A percentile compares a stretch with the other conserved stretches of the same genome.
Evolutionary conservation across 1,140 invertebrate species (phyloP).

Genomic region (Anthonomus grandis): DNA sequence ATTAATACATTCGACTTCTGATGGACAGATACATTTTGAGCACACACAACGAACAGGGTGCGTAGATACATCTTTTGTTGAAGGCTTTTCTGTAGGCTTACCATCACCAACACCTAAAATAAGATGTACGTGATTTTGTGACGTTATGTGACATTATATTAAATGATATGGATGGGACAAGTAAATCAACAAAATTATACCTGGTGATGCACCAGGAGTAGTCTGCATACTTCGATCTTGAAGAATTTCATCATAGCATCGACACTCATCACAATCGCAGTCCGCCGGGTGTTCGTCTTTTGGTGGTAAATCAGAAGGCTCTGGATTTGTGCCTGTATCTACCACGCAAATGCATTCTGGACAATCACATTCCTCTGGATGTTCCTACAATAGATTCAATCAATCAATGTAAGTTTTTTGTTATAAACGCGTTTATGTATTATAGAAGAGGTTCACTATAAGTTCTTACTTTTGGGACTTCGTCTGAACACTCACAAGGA

Average conservation of each 20-base stretch:
- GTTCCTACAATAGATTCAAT: too few relatives aligned
- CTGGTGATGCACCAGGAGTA: not conserved
- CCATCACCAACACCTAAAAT: too few relatives aligned
- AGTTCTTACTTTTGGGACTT: too few relatives aligned
- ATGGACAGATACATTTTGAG: constrained; percentile 12
- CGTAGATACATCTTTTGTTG: not conserved
- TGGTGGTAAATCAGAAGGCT: constrained; percentile 12
- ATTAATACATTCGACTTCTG: too few relatives aligned
- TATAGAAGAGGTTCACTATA: too few relatives aligned
- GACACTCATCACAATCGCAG: constrained; percentile 24
- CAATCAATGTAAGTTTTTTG: too few relatives aligned
- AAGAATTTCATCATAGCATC: constrained; percentile 19
- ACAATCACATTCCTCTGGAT: constrained; percentile 2
- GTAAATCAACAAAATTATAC: too few relatives aligned
- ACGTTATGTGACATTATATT: too few relatives aligned
- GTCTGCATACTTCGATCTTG: constrained; percentile 11
- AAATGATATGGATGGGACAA: too few relatives aligned
- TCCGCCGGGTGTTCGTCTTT: constrained; percentile 22
- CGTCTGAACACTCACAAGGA: too few relatives aligned
- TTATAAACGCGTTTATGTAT: too few relatives aligned
- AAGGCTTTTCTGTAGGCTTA: not conserved
- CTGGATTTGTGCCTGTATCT: not conserved
- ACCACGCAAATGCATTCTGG: constrained; percentile 17
- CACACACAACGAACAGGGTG: constrained; percentile 14
- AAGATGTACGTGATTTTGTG: too few relatives aligned